These are phyloP conservation scores for Epirrhoe alternata DNA, from an alignment of 2,888 invertebrate species.

Conservation along the genomic window DNA sequence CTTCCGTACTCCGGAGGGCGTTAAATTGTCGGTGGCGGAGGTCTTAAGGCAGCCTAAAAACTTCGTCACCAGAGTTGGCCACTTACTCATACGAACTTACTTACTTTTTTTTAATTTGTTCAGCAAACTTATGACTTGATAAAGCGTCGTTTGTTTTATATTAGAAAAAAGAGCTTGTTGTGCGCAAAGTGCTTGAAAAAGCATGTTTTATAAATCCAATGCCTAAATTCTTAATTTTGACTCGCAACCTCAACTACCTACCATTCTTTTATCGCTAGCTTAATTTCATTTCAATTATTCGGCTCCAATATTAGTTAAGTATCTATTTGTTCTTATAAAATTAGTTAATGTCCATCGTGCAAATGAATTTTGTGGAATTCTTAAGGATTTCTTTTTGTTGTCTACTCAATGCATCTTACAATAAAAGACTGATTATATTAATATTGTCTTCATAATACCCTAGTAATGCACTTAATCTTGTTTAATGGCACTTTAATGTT, in stretches of 20 bases:
- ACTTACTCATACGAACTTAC: too few species aligned
- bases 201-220: neutral
- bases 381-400: neutral
- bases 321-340: neutral
- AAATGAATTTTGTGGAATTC: neutral
- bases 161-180: neutral
- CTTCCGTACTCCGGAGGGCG: too few species aligned
- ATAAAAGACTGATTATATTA: constrained; percentile 40
- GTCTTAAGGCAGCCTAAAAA: too few species aligned
- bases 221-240: neutral
- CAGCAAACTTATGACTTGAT: too few species aligned
- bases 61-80: too few species aligned
- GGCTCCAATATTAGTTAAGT: neutral
- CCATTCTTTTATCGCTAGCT: neutral
- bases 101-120: too few species aligned
- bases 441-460: neutral
- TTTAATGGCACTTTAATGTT: neutral
- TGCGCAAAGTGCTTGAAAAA: neutral
- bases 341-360: neutral
- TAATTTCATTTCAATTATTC: neutral
- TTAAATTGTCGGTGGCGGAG: too few species aligned
- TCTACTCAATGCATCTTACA: constrained; percentile 12
- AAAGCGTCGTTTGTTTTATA: neutral
- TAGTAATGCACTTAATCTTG: neutral
- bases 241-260: neutral